Evolutionary conservation across 2,113 vertebrate genomes (phyloP).

Genomic region (Climacteris rufus): DNA sequence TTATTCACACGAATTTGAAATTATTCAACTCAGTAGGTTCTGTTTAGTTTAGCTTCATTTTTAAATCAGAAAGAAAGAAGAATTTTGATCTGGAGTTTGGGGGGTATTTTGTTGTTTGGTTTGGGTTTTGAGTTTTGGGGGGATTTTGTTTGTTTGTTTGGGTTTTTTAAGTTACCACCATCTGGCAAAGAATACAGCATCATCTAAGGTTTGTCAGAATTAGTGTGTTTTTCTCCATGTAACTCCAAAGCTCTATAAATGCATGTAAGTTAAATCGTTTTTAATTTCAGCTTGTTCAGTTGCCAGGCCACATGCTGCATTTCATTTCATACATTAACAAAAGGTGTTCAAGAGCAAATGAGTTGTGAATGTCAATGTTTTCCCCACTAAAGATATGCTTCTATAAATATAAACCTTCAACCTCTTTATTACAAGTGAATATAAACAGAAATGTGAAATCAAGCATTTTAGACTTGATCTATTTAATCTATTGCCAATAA

Average conservation of each 20-base stretch:
- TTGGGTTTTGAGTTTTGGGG: not conserved
- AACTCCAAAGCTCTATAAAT: not conserved
- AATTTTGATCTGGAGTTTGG: fast-evolving
- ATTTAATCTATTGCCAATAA: not conserved
- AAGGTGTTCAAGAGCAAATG: constrained; percentile 29
- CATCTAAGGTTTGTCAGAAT: not conserved
- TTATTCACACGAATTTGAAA: not conserved
- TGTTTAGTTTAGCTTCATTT: not conserved
- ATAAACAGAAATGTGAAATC: not conserved
- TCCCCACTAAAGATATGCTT: not conserved
- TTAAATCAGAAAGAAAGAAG: not conserved
- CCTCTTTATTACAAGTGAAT: not conserved
- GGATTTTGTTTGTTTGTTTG: not conserved
- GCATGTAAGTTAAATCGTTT: not conserved
- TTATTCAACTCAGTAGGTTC: not conserved
- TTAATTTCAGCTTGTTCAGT: not conserved
- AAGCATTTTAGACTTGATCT: not conserved
- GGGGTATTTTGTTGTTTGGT: not conserved
- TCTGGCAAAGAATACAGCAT: not conserved
- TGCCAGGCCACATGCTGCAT: not conserved
- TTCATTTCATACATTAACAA: constrained; percentile 13
- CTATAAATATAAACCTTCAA: not conserved
- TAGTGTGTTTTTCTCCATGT: not conserved
- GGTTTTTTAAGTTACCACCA: not conserved
- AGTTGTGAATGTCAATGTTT: not conserved